These are phyloP conservation scores for Apodemia zela DNA, from an alignment of 2,888 invertebrate species.

Conservation along the genomic window DNA sequence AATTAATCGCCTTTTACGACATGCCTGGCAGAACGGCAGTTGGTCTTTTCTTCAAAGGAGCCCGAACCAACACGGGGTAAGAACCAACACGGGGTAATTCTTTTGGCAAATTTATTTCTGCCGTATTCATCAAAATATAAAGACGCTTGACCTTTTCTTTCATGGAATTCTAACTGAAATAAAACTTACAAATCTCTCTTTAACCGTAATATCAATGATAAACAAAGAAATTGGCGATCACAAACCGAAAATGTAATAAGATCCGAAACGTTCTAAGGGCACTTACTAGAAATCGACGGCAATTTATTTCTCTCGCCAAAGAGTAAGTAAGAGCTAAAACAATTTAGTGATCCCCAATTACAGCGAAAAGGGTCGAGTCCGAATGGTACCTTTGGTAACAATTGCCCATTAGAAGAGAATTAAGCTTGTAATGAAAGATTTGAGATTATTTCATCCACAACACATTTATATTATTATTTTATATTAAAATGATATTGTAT, in stretches of 20 bases:
- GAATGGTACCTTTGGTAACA: conserved; percentile 27
- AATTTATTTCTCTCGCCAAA: conserved; percentile 55
- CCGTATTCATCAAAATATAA: background rate
- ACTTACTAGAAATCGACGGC: conserved; percentile 52
- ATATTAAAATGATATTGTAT: background rate
- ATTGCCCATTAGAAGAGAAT: conserved; percentile 32
- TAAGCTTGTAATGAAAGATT: conserved; percentile 29
- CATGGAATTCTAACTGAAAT: background rate
- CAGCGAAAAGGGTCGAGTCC: conserved; percentile 33
- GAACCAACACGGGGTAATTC: too few relatives aligned
- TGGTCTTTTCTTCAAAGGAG: too few relatives aligned
- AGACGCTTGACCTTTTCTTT: background rate
- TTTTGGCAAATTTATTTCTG: background rate
- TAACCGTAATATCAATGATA: conserved; percentile 6
- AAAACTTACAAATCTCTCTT: conserved; percentile 11
- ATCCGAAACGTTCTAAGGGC: conserved; percentile 40
- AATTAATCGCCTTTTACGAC: too few relatives aligned
- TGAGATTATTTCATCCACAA: conserved; percentile 11
- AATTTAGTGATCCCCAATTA: conserved; percentile 48
- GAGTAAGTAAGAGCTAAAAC: conserved; percentile 46
- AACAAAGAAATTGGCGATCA: background rate
- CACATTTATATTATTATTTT: background rate
- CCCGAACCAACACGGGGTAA: too few relatives aligned
- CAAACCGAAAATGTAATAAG: conserved; percentile 45
- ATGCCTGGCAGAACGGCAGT: too few relatives aligned